Base-by-base conservation (phyloP, 2,113 vertebrate genomes). In the Marmota monax region DNA sequence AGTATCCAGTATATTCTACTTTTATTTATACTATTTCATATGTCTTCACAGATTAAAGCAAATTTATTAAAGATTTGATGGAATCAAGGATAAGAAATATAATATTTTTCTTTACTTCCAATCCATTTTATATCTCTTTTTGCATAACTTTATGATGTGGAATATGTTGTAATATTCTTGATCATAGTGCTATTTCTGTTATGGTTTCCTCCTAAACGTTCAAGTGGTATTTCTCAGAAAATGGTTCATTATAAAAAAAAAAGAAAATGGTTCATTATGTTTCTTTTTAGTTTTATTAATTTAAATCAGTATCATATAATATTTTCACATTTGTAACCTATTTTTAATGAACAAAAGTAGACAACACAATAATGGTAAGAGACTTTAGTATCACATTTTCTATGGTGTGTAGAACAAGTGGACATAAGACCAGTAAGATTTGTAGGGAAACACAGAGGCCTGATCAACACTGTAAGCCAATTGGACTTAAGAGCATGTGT, bases 271-370 rank as follows among this genome's bases (percentile, higher is more conserved):
- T 87, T 5, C 48, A 77, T 70, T 51, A 51, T 53, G 6, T 95
- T 94, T 92, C 18, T 92, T 85, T 48, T 77, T 65, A 58, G 90
- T 92, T 92, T 89, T 82, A 56, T 84, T 61, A 92, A 65, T 67
- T 25, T 88, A 27, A 84, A 95, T 91, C 25, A 88, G 4, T 17
- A 56, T 85, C 85, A 34, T 58, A 69, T 58, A 69, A 56, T 85
- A 73, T 56, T 65, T 88, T 91, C 83, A 17, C 29, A 61, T 83
- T 91, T 77, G 37, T 90, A 77, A 58, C 34, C 22, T 93, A 42
- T 42, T 90, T 83, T 90, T 83, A 65, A 95, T 95, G 77, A 88
- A 77, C 5, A 88, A 69, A 84, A 92, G 73, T 61, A 90, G 51
- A 29, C 34, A 65, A 32, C 25, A 79, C 18, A 58, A 58, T 78